Percentiles rank a stretch among this genome's conserved stretches.
Conservation (phyloP, 1,140 invertebrate species). For the Elysia chlorotica region DNA sequence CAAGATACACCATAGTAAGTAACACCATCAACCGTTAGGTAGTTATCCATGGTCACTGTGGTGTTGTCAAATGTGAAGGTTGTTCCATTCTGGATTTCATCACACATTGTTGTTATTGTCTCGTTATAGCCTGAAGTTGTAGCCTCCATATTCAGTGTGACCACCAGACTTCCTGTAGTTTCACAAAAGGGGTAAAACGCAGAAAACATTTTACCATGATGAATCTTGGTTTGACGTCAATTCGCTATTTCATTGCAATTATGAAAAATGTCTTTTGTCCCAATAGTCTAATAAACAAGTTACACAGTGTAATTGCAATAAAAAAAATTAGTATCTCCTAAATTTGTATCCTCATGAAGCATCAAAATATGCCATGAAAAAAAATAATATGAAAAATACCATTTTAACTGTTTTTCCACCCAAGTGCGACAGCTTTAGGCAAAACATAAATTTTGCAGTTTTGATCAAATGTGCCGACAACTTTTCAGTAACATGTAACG, state of each 20-base stretch:
- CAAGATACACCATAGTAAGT: constrained; percentile 36
- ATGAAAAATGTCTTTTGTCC: too few species aligned
- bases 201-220: too few species aligned
- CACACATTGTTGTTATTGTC: constrained; percentile 26
- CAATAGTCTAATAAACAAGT: too few species aligned
- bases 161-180: constrained; percentile 37
- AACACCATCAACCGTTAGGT: constrained; percentile 31
- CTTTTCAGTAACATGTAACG: too few species aligned
- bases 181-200: background rate
- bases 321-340: too few species aligned
- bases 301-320: too few species aligned
- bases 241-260: too few species aligned
- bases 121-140: constrained; percentile 25
- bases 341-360: background rate
- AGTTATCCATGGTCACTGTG: constrained; percentile 19
- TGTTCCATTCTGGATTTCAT: constrained; percentile 24
- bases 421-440: too few species aligned
- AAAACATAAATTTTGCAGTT: too few species aligned
- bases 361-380: background rate
- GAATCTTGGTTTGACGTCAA: too few species aligned
- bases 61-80: constrained; percentile 28
- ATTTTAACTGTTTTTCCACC: background rate
- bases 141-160: constrained; percentile 28
- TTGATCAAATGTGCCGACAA: too few species aligned
- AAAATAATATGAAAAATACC: background rate